Percentiles rank a stretch among this genome's conserved stretches.
These are phyloP conservation scores for Araneus ventricosus DNA, from an alignment of 1,140 invertebrate genomes.

Conservation along the genomic window DNA sequence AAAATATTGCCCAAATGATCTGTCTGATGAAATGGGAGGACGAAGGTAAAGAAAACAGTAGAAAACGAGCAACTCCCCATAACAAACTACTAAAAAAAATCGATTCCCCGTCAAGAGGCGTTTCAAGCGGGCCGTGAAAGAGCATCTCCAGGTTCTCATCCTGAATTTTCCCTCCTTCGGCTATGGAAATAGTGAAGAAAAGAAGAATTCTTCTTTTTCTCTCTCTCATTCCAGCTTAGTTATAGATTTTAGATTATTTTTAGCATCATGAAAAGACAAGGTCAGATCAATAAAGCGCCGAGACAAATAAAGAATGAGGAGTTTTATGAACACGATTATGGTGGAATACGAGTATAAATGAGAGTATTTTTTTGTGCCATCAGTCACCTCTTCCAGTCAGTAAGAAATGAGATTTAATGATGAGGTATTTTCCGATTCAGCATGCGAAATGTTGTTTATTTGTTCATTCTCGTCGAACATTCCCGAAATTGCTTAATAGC, in stretches of 20 bases:
- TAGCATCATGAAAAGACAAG: not conserved
- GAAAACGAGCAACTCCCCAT: not conserved
- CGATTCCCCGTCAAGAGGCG: not conserved
- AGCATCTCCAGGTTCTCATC: not conserved
- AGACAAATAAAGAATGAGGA: not conserved
- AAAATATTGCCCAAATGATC: not conserved
- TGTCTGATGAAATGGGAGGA: not conserved
- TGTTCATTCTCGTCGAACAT: not conserved
- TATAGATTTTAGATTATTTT: constrained; percentile 31
- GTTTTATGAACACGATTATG: not conserved
- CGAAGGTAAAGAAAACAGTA: not conserved
- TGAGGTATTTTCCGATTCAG: not conserved
- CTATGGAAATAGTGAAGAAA: not conserved
- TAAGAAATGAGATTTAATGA: not conserved
- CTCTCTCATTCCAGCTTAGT: not conserved
- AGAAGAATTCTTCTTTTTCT: not conserved
- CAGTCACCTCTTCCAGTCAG: not conserved
- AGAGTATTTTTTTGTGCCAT: not conserved
- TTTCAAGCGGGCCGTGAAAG: not conserved
- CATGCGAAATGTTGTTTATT: not conserved
- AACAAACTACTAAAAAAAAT: constrained; percentile 25
- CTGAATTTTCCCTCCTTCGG: not conserved
- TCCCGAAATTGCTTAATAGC: not conserved
- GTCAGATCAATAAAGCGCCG: not conserved
- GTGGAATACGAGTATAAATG: not conserved